These are phyloP conservation scores for Nothoprocta perdicaria DNA, from an alignment of 2,113 vertebrate species.

Conservation along the genomic window DNA sequence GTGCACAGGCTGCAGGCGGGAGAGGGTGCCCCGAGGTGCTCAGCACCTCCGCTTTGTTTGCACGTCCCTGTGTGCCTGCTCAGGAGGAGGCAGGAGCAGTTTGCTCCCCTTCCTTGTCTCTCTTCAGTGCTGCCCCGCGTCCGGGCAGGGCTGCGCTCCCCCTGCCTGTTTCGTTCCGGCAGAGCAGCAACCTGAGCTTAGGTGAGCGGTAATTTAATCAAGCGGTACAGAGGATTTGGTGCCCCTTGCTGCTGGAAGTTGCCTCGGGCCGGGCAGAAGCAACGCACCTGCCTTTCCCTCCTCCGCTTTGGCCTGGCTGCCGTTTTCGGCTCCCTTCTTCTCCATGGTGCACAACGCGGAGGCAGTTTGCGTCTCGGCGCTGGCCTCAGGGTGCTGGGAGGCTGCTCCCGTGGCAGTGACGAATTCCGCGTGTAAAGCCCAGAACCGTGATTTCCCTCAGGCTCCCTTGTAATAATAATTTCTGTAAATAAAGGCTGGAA, in stretches of 20 bases:
- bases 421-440: conserved; percentile 44
- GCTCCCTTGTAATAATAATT: conserved; percentile 67
- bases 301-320: background rate
- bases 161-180: background rate
- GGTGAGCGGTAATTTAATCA: conserved; percentile 30
- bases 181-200: conserved; percentile 5
- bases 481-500: conserved; percentile 71
- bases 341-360: background rate
- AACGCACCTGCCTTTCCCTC: background rate
- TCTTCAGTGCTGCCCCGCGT: background rate
- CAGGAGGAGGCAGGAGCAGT: background rate
- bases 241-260: conserved; percentile 34
- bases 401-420: conserved; percentile 14
- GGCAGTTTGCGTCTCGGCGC: conserved; percentile 13
- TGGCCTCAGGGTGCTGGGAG: background rate
- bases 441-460: conserved; percentile 62
- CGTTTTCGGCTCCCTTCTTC: background rate
- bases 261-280: conserved; percentile 34
- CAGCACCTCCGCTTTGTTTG: background rate
- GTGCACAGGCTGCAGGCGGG: background rate
- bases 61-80: background rate
- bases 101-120: background rate
- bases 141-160: background rate
- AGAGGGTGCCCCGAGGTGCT: background rate
- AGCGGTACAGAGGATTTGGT: conserved; percentile 23